Conservation (phyloP, 1,140 invertebrate genomes). For the Brachionus paranguensis region DNA sequence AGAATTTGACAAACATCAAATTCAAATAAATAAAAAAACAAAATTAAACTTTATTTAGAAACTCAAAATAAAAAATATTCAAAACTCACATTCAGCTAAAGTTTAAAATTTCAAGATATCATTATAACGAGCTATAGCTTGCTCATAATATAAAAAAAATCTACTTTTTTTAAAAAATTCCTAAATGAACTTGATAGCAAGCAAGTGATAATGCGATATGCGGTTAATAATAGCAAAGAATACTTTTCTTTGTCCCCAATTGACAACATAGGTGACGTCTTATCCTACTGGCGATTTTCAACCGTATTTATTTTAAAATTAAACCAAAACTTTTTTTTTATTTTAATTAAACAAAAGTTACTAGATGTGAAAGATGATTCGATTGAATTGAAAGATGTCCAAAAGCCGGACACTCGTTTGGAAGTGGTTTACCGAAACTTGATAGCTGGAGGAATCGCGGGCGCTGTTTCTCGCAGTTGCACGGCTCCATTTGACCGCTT, state of each 20-base stretch:
- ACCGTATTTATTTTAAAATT: constrained; percentile 66
- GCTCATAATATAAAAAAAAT: not conserved
- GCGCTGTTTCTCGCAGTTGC: constrained; percentile 86
- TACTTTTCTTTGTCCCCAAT: constrained; percentile 84
- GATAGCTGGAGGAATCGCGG: constrained; percentile 87
- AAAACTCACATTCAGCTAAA: not conserved
- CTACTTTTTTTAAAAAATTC: not conserved
- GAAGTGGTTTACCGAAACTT: constrained; percentile 71
- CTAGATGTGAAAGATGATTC: not conserved
- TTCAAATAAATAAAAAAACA: not conserved
- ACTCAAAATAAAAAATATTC: not conserved
- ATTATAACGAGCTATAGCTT: not conserved
- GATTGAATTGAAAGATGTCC: not conserved
- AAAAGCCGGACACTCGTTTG: not conserved
- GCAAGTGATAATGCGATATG: constrained; percentile 1
- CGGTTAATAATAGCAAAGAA: not conserved
- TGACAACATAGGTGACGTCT: constrained; percentile 78
- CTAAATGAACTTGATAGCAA: not conserved
- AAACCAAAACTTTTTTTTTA: not conserved
- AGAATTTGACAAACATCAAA: too few relatives aligned
- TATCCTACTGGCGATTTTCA: constrained; percentile 90
- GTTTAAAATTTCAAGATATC: not conserved
- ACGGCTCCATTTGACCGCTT: constrained; percentile 93
- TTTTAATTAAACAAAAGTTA: not conserved
- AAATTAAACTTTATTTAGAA: not conserved